These are phyloP conservation scores for Megalurothrips usitatus DNA, from an alignment of 2,888 invertebrate species.

Conservation along the genomic window DNA sequence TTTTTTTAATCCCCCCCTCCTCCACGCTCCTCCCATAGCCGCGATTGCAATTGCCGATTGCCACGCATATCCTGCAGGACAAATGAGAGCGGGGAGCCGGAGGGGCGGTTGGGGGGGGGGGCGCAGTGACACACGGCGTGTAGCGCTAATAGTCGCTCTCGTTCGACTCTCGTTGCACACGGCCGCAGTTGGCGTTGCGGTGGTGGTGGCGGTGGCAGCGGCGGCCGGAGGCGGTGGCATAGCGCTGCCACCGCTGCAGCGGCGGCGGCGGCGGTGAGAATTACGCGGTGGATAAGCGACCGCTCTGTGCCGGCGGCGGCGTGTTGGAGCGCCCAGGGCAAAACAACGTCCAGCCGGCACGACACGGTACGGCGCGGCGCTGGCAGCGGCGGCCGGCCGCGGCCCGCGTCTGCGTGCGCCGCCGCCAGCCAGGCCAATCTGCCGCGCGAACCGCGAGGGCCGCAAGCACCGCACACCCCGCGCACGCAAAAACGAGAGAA, in stretches of 20 bases:
- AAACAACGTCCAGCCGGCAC: background rate
- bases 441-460: no score
- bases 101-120: background rate
- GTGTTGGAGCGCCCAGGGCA: background rate
- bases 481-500: no score
- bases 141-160: background rate
- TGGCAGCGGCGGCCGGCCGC: background rate
- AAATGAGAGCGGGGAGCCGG: background rate
- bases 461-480: no score
- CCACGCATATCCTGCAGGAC: background rate
- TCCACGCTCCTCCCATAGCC: background rate
- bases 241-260: background rate
- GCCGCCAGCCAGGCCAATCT: background rate
- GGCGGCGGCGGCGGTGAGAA: background rate
- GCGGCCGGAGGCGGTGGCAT: no score
- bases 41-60: no score
- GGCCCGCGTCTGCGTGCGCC: background rate
- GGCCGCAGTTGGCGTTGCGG: background rate
- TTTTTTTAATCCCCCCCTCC: background rate
- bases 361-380: slow-evolving; percentile 3
- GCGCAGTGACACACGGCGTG: background rate
- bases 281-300: slow-evolving; percentile 11
- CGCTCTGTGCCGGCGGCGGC: background rate
- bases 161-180: background rate
- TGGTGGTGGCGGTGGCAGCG: background rate